Percentiles rank a stretch among this genome's conserved stretches.
Conservation (phyloP, 64 coral and sea anemone species). For the Anthopleura sola region DNA sequence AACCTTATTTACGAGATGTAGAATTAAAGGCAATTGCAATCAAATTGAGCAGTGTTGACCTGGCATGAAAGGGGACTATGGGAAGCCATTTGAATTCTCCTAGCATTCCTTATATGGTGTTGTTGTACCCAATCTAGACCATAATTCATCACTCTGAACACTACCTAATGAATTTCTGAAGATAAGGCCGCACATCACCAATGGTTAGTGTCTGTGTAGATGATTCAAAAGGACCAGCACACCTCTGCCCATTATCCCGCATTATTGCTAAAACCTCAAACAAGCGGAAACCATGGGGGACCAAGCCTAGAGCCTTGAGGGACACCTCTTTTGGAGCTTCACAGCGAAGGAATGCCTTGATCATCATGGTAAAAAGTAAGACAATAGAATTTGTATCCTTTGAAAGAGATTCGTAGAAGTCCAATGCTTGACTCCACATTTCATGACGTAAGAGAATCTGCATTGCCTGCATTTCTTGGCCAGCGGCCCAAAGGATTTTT, state of each 20-base stretch:
- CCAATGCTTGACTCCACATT: conserved; percentile 68
- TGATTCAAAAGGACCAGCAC: conserved; percentile 48
- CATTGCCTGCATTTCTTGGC: conserved; percentile 74
- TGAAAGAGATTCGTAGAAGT: conserved; percentile 48
- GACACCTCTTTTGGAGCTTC: conserved; percentile 43
- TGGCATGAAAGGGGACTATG: too few species aligned
- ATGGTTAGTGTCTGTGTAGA: conserved; percentile 29
- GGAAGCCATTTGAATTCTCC: too few species aligned
- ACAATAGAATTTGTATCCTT: conserved; percentile 25
- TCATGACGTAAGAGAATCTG: conserved; percentile 51
- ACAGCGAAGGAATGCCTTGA: conserved; percentile 63
- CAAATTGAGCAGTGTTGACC: too few species aligned
- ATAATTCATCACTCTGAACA: neutral
- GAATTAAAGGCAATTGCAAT: too few species aligned
- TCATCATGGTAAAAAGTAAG: conserved; percentile 65
- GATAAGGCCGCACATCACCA: conserved; percentile 53
- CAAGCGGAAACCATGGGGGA: conserved; percentile 37
- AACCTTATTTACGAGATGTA: too few species aligned
- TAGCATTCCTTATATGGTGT: neutral
- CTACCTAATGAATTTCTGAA: conserved; percentile 10
- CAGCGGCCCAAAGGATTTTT: conserved; percentile 57
- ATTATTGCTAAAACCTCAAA: conserved; percentile 59
- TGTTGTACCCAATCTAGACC: neutral
- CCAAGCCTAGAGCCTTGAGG: conserved; percentile 43
- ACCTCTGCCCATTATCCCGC: conserved; percentile 22